phyloP scores from a whole-genome alignment of 2,797 vertebrate species.

The Platalea minor region DNA sequence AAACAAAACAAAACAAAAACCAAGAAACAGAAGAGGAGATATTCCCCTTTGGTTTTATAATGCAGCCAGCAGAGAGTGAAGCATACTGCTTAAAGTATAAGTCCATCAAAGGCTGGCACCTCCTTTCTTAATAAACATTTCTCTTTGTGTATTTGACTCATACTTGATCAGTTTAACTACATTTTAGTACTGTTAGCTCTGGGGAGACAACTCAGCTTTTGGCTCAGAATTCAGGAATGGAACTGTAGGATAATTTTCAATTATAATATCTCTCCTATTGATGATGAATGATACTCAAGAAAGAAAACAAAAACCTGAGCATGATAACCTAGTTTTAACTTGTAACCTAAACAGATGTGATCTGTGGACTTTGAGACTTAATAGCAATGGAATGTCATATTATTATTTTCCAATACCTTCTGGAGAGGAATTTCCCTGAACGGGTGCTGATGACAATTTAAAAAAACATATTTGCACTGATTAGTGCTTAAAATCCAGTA shows the following conservation, averaged over 20 bases:
- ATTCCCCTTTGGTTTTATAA: conserved; percentile 1
- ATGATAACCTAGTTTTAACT: conserved; percentile 47
- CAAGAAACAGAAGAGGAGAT: not conserved
- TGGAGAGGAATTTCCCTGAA: not conserved
- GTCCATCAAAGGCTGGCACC: conserved; percentile 37
- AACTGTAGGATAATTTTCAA: conserved; percentile 31
- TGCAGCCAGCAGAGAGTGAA: not conserved
- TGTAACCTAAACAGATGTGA: conserved; percentile 47
- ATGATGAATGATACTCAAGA: conserved; percentile 52
- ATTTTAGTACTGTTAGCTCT: conserved; percentile 32
- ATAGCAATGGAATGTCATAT: conserved; percentile 22
- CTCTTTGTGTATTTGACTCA: conserved; percentile 32
- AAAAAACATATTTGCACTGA: not conserved
- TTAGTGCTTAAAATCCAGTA: not conserved
- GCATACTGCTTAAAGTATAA: not conserved
- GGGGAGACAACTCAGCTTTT: conserved; percentile 37
- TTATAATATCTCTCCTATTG: conserved; percentile 35
- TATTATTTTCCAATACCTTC: conserved; percentile 27
- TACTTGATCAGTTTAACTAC: conserved; percentile 34
- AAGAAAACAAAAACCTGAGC: conserved; percentile 50
- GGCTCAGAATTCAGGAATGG: conserved; percentile 5
- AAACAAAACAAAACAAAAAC: not conserved
- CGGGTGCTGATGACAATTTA: not conserved
- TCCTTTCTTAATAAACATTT: conserved; percentile 38
- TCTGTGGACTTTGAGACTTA: conserved; percentile 13